These are phyloP conservation scores for Pegea sp. DNA, from an alignment of 23 tunicate genomes.

Conservation along the genomic window DNA sequence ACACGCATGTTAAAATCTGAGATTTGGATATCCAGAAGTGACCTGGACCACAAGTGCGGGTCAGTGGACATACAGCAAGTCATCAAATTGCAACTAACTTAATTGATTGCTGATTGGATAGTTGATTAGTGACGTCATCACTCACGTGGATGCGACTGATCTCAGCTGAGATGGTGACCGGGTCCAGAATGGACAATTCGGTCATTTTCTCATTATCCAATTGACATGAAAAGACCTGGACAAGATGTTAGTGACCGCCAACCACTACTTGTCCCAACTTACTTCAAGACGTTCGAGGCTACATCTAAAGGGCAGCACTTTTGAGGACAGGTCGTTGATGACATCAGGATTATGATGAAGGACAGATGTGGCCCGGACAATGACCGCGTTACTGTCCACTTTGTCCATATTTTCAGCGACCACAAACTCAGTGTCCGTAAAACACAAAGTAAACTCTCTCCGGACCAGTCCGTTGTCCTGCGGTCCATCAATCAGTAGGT, in stretches of 20 bases:
- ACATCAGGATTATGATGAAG: conserved; percentile 28
- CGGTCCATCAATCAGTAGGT: conserved; percentile 6
- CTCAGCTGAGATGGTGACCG: conserved; percentile 56
- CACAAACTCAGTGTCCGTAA: conserved; percentile 91
- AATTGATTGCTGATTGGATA: neutral
- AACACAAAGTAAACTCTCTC: conserved; percentile 27
- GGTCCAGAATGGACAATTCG: conserved; percentile 90
- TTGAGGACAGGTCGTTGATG: neutral
- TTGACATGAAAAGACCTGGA: conserved; percentile 91
- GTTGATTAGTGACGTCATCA: conserved; percentile 19
- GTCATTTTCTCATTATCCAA: conserved; percentile 60
- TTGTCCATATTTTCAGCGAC: conserved; percentile 23
- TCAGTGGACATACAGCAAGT: too few relatives aligned
- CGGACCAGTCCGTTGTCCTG: conserved; percentile 11
- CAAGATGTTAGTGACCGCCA: conserved; percentile 2
- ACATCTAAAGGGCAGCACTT: conserved; percentile 25
- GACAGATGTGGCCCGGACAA: conserved; percentile 77
- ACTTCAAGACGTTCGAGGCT: conserved; percentile 72
- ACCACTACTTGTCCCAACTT: neutral
- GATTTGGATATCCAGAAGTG: conserved; percentile 30
- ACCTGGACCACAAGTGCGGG: neutral
- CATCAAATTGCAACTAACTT: conserved; percentile 1
- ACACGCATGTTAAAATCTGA: conserved; percentile 68
- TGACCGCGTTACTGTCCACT: conserved; percentile 67
- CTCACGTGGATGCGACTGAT: conserved; percentile 32